Base-by-base conservation (phyloP, 2,888 invertebrate genomes). In the Theodoxus fluviatilis region DNA sequence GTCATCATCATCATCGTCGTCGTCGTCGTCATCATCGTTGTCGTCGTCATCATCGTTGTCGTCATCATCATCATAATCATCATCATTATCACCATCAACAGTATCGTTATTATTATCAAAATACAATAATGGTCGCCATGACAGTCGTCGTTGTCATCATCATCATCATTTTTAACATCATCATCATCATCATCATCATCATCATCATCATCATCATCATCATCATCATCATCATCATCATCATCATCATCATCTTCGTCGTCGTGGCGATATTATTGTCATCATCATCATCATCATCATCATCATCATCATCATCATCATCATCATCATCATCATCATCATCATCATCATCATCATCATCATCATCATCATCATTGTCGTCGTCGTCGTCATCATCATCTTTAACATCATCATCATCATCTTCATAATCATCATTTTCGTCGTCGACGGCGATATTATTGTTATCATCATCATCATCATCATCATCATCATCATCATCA, bases 331-430 rank as follows among this genome's bases (percentile, higher is more conserved):
- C 25, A 55, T 55, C 25, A 55, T 55, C 25, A 55, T 55, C 25
- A 55, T 55, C 25, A 55, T 55, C 25, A 55, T 55, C 25, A 55
- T 55, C 25, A 55, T 55, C 25, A 55, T 55, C 25, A 55, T 55
- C 25, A 55, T 55, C 25, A 55, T 55, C 25, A 55, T 55, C 25
- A 55, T 55, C 25, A 55, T 55, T 22, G 22, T 55, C 25, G 25
- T 55, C 25, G 25, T 55, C 25, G 25, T 55, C 25, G 25, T 55
- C 25, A 3, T 59, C 59, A 3, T 59, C 59, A 3, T 59, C 59
- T 2, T 59, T 31, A 3, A 28, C 25, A 3, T 59, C 59, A 3
- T 59, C 59, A 3, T 59, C 59, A 3, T 59, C 31, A 4, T 59
- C 59, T 3, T 59, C 31, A 4, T 28, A 22, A 12, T 31, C 59